Conservation (phyloP, 35 echinoderm and acorn worm genomes). For the Heliocidaris tuberculata region DNA sequence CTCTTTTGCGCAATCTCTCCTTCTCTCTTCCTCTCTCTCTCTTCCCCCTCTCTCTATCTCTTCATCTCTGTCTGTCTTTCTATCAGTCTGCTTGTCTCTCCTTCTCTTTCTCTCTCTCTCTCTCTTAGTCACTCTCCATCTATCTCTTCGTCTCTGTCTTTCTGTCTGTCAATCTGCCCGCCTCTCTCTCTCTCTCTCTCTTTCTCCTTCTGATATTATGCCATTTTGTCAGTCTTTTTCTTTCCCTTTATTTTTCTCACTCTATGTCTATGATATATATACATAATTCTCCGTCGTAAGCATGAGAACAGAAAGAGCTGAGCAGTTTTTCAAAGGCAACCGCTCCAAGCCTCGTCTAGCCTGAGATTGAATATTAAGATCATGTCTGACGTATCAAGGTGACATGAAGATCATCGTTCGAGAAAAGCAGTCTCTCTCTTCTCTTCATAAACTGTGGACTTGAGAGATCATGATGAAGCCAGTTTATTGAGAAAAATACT, state of each 20-base stretch:
- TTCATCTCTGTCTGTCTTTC: neutral
- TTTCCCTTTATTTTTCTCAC: neutral
- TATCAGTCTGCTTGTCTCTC: neutral
- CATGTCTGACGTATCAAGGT: neutral
- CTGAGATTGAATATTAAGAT: slow-evolving; percentile 2
- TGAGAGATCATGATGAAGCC: neutral
- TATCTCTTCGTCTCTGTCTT: neutral
- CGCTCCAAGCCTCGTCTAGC: neutral
- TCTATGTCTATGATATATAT: neutral
- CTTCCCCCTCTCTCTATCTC: neutral
- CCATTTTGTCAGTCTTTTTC: neutral
- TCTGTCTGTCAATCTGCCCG: neutral
- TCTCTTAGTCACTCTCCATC: too few species aligned
- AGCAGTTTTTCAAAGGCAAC: slow-evolving; percentile 14
- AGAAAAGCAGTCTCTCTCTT: neutral
- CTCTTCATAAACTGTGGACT: neutral
- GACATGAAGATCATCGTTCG: neutral
- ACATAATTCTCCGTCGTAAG: neutral
- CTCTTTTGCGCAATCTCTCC: neutral
- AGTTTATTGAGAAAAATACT: neutral
- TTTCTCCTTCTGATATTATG: neutral
- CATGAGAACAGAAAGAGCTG: neutral
- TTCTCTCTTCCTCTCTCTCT: neutral
- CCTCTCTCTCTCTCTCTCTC: neutral
- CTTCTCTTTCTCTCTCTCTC: neutral